Evolutionary conservation across 2,797 vertebrate genomes (phyloP), one percentile per base, ranked within the genome.

Genomic region (Lutjanus argentimaculatus): DNA sequence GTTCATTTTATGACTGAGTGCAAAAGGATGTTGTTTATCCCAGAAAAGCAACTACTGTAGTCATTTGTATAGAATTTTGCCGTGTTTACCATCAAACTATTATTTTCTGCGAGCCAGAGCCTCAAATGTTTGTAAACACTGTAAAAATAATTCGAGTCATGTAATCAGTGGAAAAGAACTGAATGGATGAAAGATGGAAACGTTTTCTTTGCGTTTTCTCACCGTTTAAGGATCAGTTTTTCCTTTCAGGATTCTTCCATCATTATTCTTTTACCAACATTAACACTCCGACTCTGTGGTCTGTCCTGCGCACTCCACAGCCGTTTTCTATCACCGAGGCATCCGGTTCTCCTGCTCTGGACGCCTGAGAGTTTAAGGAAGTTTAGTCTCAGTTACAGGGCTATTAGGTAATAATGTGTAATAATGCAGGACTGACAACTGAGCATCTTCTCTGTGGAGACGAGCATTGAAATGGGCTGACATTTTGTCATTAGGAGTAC

Each of bases 381-480:
- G 63, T 74, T 45, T n/a, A 48, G 83, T 86, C 62, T 90, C 83
- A 63, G 69, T 93, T 91, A 86, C 86, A 76, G 45, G 68, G 55
- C 77, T 84, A 89, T 91, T 87, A 84, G 71, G 65, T 85, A 65
- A 66, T 72, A 57, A 73, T 71, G 63, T 22, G 7, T 63, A 74
- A 76, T 66, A 36, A 83, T 73, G 36, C 45, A 48, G 61, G 61
- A 17, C 45, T 48, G 68, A 40, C 8, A 74, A 72, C 46, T 82
- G 6, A 78, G 17, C n/a, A 67, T 73, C 56, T n/a, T 56, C 43
- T 79, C 49, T n/a, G 59, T 67, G 22, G 67, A 65, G 40, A 85
- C 49, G 25, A 72, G 51, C 22, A 58, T 19, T 4, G 58, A 81
- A 79, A 21, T 40, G 51, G 30, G 66, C 19, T 57, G 75, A 58